Evolutionary conservation across 2,888 invertebrate species (phyloP).

Genomic region (Drosophila meridionalis): DNA sequence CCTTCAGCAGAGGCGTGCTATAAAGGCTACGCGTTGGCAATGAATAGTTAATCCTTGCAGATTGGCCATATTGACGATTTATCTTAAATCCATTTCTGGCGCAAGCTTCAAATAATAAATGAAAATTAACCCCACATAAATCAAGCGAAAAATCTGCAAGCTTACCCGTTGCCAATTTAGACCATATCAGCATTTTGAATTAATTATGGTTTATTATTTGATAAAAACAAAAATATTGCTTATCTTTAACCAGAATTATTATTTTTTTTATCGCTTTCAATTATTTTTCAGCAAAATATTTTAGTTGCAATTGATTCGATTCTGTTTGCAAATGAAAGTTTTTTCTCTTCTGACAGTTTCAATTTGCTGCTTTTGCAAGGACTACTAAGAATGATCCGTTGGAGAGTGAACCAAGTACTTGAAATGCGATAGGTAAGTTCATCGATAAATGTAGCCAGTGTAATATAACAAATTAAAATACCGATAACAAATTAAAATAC

Average conservation of each 20-base stretch:
- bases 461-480: neutral
- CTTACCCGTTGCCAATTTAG: conserved; percentile 57
- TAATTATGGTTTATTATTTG: neutral
- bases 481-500: neutral
- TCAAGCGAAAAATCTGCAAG: neutral
- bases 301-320: conserved; percentile 6
- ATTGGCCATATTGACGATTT: conserved; percentile 3
- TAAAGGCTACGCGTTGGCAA: conserved; percentile 36
- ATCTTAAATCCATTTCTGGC: conserved; percentile 27
- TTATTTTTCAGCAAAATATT: neutral
- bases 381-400: conserved; percentile 23
- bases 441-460: conserved; percentile 18
- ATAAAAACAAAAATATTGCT: neutral
- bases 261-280: neutral
- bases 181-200: conserved; percentile 50
- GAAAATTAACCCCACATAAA: neutral
- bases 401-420: neutral
- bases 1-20: conserved; percentile 14
- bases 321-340: conserved; percentile 23
- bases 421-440: neutral
- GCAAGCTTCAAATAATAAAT: conserved; percentile 32
- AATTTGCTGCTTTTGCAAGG: conserved; percentile 13
- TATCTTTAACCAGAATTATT: neutral
- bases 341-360: conserved; percentile 5
- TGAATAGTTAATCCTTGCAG: neutral